Evolutionary conservation across 1,140 invertebrate genomes (phyloP), one percentile per base, ranked within the genome.

Genomic region (Batillaria attramentaria): DNA sequence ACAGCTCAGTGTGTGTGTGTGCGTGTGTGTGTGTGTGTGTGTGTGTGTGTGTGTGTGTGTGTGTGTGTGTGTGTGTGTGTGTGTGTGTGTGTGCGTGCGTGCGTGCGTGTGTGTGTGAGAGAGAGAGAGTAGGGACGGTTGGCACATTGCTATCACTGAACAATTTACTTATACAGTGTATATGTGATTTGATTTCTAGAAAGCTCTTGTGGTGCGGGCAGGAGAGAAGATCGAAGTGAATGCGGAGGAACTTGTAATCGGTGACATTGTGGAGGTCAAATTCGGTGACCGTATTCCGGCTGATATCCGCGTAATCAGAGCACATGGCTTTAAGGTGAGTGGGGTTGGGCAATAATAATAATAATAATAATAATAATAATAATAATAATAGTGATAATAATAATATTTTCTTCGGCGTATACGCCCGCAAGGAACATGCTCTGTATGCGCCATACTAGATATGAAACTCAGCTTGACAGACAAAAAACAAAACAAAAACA

Each of bases 121-220:
- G 50, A n/a, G 50, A 54, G 18, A 20, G 18, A 20, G 1, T 54
- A 20, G 50, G 50, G 18, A 54, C 18, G n/a, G n/a, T 16, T 20
- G 18, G 3, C n/a, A 54, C n/a, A 54, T 3, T 1, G 18, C 1
- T 54, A 2, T 54, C 1, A 20, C 3, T 54, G 18, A 20, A 24
- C 1, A 65, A 24, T 28, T 16, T 16, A 65, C 2, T 37, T 39
- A 28, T 24, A 6, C 66, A 2, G 28, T 37, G 24, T 3, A 1
- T 18, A 18, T 39, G 31, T 72, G 39, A 66, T 62, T 60, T 41
- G n/a, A 37, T 83, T 90, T 43, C 42, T 95, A 98, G 93, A 98
- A 97, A 91, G 98, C 98, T 33, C 96, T 96, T 75, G 97, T 98
- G 72, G 93, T 99, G 84, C 94, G 98, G 83, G 96, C 98, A 92